Conservation (phyloP, 2,797 vertebrate species). For the Micrastur ruficollis region DNA sequence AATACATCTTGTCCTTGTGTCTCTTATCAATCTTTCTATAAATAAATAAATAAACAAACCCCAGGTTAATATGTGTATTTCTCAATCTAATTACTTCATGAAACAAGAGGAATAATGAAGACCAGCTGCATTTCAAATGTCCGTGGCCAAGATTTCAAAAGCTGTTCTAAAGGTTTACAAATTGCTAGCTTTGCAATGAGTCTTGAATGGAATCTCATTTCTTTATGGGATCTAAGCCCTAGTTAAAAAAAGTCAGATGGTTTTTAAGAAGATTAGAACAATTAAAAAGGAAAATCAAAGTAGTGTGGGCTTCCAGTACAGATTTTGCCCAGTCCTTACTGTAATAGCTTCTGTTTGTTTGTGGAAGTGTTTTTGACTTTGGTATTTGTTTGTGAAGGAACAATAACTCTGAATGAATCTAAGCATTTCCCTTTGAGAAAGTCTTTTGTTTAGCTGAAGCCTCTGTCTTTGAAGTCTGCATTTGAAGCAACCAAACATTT, state of each 20-base stretch:
- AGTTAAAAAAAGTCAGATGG: background rate
- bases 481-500: background rate
- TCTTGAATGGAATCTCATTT: background rate
- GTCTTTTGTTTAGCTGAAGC: background rate
- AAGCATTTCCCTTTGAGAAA: background rate
- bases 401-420: background rate
- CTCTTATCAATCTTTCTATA: background rate
- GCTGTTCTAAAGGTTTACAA: background rate
- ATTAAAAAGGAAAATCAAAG: slow-evolving; percentile 18
- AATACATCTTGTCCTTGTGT: background rate
- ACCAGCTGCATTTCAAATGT: slow-evolving; percentile 47
- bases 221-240: background rate
- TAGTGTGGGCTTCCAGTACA: background rate
- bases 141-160: background rate
- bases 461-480: background rate
- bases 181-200: background rate
- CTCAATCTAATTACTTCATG: slow-evolving; percentile 24
- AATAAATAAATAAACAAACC: background rate
- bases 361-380: slow-evolving; percentile 1
- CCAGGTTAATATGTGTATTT: background rate
- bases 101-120: slow-evolving; percentile 38
- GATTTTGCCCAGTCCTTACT: background rate
- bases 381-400: background rate
- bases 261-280: background rate
- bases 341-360: background rate